Conservation (phyloP, 2,113 vertebrate species). For the Cottus gobio region DNA sequence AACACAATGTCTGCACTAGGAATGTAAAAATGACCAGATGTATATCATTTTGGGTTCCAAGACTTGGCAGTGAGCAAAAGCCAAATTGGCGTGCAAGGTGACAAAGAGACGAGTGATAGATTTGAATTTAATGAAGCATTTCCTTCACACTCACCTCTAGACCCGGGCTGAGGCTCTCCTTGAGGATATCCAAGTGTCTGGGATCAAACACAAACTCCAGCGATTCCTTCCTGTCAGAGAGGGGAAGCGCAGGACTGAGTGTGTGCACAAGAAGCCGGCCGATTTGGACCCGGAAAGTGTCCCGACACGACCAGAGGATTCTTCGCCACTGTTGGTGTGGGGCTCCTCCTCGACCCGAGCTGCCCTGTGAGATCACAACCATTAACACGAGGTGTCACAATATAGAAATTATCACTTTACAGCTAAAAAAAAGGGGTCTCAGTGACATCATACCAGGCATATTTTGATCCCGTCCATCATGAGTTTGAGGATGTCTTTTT, state of each 20-base stretch:
- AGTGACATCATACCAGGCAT: slow-evolving; percentile 78
- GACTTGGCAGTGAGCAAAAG: neutral
- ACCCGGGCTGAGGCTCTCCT: slow-evolving; percentile 91
- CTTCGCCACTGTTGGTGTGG: slow-evolving; percentile 91
- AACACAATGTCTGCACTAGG: neutral
- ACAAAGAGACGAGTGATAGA: neutral
- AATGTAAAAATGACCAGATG: neutral
- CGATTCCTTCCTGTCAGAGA: slow-evolving; percentile 88
- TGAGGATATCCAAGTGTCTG: slow-evolving; percentile 90
- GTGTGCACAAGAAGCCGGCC: slow-evolving; percentile 93
- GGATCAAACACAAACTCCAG: slow-evolving; percentile 89
- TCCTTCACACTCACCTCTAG: slow-evolving; percentile 85
- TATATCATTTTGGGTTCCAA: neutral
- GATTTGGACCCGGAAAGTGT: slow-evolving; percentile 91
- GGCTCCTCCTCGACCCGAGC: slow-evolving; percentile 80
- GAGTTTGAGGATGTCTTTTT: slow-evolving; percentile 90
- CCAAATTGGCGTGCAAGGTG: neutral
- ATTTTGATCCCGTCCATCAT: slow-evolving; percentile 93
- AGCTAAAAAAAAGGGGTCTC: neutral
- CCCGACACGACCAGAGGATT: slow-evolving; percentile 91
- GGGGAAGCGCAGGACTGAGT: slow-evolving; percentile 85
- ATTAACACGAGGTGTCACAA: neutral
- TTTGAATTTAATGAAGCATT: neutral
- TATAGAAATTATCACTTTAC: neutral
- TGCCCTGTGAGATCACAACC: slow-evolving; percentile 71